Evolutionary conservation across 2,888 invertebrate genomes (phyloP), one percentile per base, ranked within the genome.

Genomic region (Stratiomys singularior): DNA sequence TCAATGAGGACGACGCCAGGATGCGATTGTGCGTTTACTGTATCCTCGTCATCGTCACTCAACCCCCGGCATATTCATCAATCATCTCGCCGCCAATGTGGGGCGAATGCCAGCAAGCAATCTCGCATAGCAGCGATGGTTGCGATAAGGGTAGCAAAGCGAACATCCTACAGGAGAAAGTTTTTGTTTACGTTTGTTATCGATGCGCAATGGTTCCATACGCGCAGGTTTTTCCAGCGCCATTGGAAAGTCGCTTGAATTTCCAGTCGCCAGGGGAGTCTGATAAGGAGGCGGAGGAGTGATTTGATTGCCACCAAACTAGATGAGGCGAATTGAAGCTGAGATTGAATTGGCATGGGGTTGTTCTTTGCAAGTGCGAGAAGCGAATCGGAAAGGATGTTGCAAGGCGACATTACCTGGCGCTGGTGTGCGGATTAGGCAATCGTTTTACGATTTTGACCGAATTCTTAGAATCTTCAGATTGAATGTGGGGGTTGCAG

Each of bases 121-220:
- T 21, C n/a, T n/a, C 58, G 52, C 5, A 5, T 60, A 13, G 18
- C 2, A 15, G 15, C 2, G 3, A 27, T 15, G 15, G 28, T n/a
- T 15, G 9, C 27, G 21, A 44, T 67, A 11, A 30, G 7, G 28
- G 37, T 37, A 18, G 44, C 15, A 37, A 15, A 28, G 18, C 52
- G 52, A 76, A 76, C 7, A 58, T 23, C 28, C 27, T 47, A 18
- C 46, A 69, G 78, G 79, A 69, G 64, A 77, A 77, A 13, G 21
- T 47, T 69, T 76, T 79, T 79, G 77, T 79, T 79, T 79, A 77
- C 79, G 76, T 69, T 46, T 30, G 21, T 63, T 47, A 46, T 76
- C 4, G 56, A 21, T 78, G 78, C 78, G 78, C 78, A 77, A 23
- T 56, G 37, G 66, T 63, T n/a, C 13, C 28, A n/a, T 37, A n/a